Evolutionary conservation across 2,888 invertebrate species (phyloP), one percentile per base, ranked within the genome.

Genomic region (Cordylochernes scorpioides): DNA sequence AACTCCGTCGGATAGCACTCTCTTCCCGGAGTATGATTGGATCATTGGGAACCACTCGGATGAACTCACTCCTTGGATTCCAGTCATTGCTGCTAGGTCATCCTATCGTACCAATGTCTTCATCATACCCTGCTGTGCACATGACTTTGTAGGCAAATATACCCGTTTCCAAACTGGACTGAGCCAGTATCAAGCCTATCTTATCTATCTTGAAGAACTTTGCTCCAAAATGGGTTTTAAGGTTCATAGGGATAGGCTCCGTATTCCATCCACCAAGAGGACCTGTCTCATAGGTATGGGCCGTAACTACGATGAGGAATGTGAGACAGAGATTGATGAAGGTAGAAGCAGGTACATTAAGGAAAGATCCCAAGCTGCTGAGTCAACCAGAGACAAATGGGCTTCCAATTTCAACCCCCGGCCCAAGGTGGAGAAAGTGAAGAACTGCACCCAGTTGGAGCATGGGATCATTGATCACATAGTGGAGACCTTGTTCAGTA

Each of bases 1-100:
- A 30, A 62, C 62, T 33, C 75, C 75, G 27, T 68, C 68, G 7
- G 63, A 67, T 37, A 49, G 61, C 28, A 60, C 61, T 36, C 47
- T 64, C 24, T 77, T 71, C 46, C 64, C 69, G 6, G 62, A 68
- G n/a, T 62, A 62, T 16, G 73, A 82, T 47, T 88, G 88, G 86
- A 57, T 97, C 28, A 84, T 97, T 49, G 97, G 94, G 29, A 97
- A 97, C 55, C 97, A 97, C 59, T 86, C 88, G 9, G 97, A 97
- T 59, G 94, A 97, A 52, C 56, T 97, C n/a, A 91, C 94, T 6
- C 88, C 91, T 2, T 97, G 94, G 94, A 69, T 97, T 45, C 86
- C 94, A 13, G 69, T 91, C 1, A 68, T 94, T 44, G 72, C 91
- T 15, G 67, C 78, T 32, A 71, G 72, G 55, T 57, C 50, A 4